A percentile compares a stretch with the other conserved stretches of the same genome.
Evolutionary conservation across 2,113 vertebrate genomes (phyloP).

Genomic region (Oceanites oceanicus): DNA sequence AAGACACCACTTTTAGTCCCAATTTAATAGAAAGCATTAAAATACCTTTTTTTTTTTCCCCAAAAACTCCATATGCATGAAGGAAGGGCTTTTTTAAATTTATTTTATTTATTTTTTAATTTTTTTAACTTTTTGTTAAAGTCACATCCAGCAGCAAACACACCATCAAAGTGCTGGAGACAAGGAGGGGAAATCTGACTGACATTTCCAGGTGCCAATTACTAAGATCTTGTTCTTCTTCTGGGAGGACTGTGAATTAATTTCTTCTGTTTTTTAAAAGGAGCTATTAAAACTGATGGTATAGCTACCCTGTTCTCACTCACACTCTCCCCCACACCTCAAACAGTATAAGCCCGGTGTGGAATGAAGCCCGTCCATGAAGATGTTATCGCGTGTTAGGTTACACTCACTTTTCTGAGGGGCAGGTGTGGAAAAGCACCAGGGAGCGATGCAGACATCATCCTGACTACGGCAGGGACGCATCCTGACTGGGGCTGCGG

Average conservation of each 20-base stretch:
- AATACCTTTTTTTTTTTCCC: conserved; percentile 82
- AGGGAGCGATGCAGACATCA: neutral
- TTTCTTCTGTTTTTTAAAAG: conserved; percentile 15
- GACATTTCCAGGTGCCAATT: conserved; percentile 73
- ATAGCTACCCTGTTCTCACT: neutral
- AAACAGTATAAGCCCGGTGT: neutral
- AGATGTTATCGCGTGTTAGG: neutral
- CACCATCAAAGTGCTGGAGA: conserved; percentile 65
- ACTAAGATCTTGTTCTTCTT: conserved; percentile 47
- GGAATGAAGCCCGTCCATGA: neutral
- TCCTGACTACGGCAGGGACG: neutral
- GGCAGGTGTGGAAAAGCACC: neutral
- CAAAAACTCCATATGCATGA: conserved; percentile 85
- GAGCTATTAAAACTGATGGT: neutral
- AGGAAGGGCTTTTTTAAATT: conserved; percentile 70
- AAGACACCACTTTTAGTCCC: conserved; percentile 90
- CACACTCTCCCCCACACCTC: neutral
- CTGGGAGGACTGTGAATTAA: conserved; percentile 40
- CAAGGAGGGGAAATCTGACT: conserved; percentile 70
- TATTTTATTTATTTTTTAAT: conserved; percentile 73
- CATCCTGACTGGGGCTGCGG: neutral
- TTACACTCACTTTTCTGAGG: neutral
- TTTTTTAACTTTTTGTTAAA: conserved; percentile 72
- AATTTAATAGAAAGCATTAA: conserved; percentile 91
- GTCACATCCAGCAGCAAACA: conserved; percentile 76